Conservation (phyloP, 1,140 invertebrate species). For the Cecropterus lyciades region DNA sequence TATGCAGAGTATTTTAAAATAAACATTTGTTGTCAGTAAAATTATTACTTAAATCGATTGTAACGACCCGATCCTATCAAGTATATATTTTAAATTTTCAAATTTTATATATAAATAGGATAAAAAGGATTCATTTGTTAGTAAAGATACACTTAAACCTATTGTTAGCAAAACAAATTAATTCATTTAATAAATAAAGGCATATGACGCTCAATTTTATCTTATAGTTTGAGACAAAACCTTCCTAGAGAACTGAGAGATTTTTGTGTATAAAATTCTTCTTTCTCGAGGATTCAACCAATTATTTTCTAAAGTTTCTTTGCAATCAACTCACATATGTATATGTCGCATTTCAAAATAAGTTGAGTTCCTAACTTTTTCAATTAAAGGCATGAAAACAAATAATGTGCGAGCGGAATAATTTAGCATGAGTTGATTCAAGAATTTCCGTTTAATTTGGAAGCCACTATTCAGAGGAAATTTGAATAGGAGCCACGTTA, state of each 20-base stretch:
- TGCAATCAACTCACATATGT: slow-evolving; percentile 16
- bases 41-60: too few relatives aligned
- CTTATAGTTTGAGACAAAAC: too few relatives aligned
- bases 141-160: too few relatives aligned
- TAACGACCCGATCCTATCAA: too few relatives aligned
- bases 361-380: not conserved
- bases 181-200: too few relatives aligned
- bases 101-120: too few relatives aligned
- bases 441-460: slow-evolving; percentile 20
- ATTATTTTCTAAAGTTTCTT: slow-evolving; percentile 8
- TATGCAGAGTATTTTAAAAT: too few relatives aligned
- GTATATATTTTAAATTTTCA: too few relatives aligned
- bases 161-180: too few relatives aligned
- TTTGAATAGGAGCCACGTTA: slow-evolving; percentile 20
- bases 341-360: slow-evolving; percentile 5
- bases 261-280: slow-evolving; percentile 23
- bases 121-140: too few relatives aligned
- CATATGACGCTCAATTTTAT: too few relatives aligned
- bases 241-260: slow-evolving; percentile 17
- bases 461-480: slow-evolving; percentile 16
- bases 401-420: slow-evolving; percentile 12
- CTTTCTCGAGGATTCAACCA: slow-evolving; percentile 4
- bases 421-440: slow-evolving; percentile 30
- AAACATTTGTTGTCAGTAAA: too few relatives aligned
- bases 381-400: slow-evolving; percentile 2